Evolutionary conservation across 1,140 invertebrate species (phyloP).

Genomic region (Drosophila repletoides): DNA sequence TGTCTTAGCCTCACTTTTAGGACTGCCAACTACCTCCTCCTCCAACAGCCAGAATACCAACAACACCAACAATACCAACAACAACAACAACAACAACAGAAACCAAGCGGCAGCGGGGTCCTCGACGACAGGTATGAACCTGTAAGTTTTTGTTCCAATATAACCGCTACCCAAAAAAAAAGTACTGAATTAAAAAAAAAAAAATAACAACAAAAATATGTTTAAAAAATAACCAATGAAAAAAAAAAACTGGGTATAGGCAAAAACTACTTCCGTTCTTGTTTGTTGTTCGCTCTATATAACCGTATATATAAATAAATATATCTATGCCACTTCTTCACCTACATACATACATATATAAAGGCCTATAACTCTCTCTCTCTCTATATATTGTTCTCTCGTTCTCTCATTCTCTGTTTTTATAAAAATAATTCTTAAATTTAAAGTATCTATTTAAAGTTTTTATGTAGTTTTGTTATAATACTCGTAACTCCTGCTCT

Average conservation of each 20-base stretch:
- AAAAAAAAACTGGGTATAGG: conserved; percentile 47
- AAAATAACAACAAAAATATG: conserved; percentile 45
- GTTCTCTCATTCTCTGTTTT: too few relatives aligned
- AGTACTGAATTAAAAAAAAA: conserved; percentile 18
- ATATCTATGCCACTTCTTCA: conserved; percentile 14
- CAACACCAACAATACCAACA: conserved; percentile 20
- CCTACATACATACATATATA: neutral
- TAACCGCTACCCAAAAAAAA: conserved; percentile 41
- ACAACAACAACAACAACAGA: conserved; percentile 43
- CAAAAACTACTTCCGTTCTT: conserved; percentile 49
- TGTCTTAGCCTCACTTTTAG: conserved; percentile 94
- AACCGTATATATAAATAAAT: conserved; percentile 13
- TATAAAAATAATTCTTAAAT: too few relatives aligned
- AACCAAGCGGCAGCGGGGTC: conserved; percentile 54
- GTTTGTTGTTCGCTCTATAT: conserved; percentile 50
- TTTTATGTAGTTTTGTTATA: conserved; percentile 11
- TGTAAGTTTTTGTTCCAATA: conserved; percentile 87
- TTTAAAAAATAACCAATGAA: conserved; percentile 14
- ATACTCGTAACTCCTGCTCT: too few relatives aligned
- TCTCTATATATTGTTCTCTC: too few relatives aligned
- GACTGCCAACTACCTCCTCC: conserved; percentile 85
- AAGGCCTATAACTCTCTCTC: too few relatives aligned
- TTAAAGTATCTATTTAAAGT: too few relatives aligned
- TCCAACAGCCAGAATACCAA: conserved; percentile 62
- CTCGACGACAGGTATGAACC: conserved; percentile 83